Conservation (phyloP, 2,113 vertebrate species). For the Mastomys natalensis region DNA sequence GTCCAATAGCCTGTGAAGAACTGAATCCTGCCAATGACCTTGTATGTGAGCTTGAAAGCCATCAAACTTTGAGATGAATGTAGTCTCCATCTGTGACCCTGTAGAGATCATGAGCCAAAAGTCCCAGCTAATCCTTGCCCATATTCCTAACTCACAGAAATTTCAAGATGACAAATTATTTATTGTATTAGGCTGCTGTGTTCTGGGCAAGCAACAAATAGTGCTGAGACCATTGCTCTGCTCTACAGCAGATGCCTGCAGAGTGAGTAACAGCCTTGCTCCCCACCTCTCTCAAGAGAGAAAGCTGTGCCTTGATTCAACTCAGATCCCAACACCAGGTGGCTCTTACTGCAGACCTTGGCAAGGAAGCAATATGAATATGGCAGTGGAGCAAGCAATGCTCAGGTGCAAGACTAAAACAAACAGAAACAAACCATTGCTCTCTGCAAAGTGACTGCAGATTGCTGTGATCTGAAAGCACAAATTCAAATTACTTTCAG, state of each 20-base stretch:
- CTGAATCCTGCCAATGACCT: constrained; percentile 1
- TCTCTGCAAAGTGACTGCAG: constrained; percentile 59
- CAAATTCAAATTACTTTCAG: constrained; percentile 58
- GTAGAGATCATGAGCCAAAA: neutral
- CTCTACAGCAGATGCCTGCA: neutral
- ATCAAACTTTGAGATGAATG: neutral
- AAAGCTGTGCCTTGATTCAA: constrained; percentile 21
- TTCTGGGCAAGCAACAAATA: neutral
- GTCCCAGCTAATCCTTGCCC: neutral
- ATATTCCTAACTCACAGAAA: neutral
- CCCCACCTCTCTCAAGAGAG: neutral
- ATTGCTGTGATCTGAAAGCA: constrained; percentile 65
- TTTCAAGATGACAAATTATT: neutral
- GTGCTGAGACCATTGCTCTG: neutral
- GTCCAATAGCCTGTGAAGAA: neutral
- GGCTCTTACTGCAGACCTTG: constrained; percentile 54
- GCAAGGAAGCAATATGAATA: constrained; percentile 63
- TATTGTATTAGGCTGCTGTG: constrained; percentile 27
- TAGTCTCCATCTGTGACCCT: neutral
- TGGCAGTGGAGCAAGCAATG: constrained; percentile 49
- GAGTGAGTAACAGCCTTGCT: neutral
- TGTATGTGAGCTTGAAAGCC: neutral
- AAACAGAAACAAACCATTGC: constrained; percentile 61
- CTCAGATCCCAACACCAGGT: constrained; percentile 42
- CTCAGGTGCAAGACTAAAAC: constrained; percentile 64